Evolutionary conservation across 2,888 invertebrate species (phyloP).

Genomic region (Diaprepes abbreviatus): DNA sequence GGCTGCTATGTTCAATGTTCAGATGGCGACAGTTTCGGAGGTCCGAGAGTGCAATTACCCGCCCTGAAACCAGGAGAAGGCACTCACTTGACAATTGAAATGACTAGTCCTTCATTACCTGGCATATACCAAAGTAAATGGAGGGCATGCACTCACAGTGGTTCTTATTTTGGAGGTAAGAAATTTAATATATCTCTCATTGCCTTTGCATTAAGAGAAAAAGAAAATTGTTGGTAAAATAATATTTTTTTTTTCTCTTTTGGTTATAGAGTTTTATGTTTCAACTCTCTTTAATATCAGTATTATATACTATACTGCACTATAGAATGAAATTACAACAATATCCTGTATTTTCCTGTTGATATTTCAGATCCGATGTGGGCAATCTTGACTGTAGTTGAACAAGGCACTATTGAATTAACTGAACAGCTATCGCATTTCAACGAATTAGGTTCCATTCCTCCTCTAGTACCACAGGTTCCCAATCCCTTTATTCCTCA

Average conservation of each 20-base stretch:
- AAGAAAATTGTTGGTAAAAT: too few relatives aligned
- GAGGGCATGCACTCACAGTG: constrained; percentile 89
- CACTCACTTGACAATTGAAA: constrained; percentile 82
- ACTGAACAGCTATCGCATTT: constrained; percentile 82
- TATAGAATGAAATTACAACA: too few relatives aligned
- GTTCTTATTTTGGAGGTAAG: constrained; percentile 93
- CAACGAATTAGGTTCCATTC: constrained; percentile 68
- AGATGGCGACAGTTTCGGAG: constrained; percentile 77
- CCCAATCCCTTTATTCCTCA: constrained; percentile 60
- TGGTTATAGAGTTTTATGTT: too few relatives aligned
- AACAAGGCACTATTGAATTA: constrained; percentile 83
- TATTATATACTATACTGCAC: too few relatives aligned
- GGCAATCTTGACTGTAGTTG: constrained; percentile 85
- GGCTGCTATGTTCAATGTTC: constrained; percentile 81
- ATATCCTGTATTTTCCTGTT: too few relatives aligned
- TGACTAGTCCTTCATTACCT: constrained; percentile 81
- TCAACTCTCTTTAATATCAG: too few relatives aligned
- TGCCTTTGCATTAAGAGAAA: too few relatives aligned
- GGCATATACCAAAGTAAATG: constrained; percentile 90
- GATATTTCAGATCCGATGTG: constrained; percentile 81
- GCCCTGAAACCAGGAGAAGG: constrained; percentile 83
- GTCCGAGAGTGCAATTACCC: constrained; percentile 73
- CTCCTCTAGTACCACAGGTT: constrained; percentile 54
- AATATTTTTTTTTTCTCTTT: too few relatives aligned
- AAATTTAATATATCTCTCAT: too few relatives aligned